Percentiles rank a stretch among this genome's conserved stretches.
Evolutionary conservation across 2,797 vertebrate genomes (phyloP).

Genomic region (Aeoliscus strigatus): DNA sequence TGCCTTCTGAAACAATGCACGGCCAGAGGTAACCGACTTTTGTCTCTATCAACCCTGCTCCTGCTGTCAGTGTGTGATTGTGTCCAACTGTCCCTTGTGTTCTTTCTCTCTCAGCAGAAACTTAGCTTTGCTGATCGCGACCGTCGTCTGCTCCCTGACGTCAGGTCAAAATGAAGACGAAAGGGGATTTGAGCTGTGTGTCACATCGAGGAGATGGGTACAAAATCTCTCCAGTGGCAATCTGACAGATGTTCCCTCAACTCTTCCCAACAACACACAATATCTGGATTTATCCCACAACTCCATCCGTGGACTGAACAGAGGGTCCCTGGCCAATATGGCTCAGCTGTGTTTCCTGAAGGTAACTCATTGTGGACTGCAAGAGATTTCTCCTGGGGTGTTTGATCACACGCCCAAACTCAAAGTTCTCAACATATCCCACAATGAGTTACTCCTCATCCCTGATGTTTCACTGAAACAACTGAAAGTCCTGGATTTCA

Average conservation of each 20-base stretch:
- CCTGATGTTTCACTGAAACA: constrained; percentile 47
- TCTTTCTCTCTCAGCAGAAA: constrained; percentile 20
- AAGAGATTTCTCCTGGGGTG: constrained; percentile 36
- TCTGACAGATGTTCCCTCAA: constrained; percentile 38
- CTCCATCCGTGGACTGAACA: constrained; percentile 38
- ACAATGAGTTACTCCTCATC: constrained; percentile 48
- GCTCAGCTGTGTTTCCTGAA: constrained; percentile 58
- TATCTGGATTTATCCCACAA: constrained; percentile 65
- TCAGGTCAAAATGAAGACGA: neutral
- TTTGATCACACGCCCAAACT: constrained; percentile 48
- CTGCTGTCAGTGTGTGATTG: no score
- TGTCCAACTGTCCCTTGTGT: no score
- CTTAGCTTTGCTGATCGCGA: constrained; percentile 5
- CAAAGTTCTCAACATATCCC: constrained; percentile 60
- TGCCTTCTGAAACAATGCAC: no score
- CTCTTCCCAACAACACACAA: constrained; percentile 40
- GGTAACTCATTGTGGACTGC: constrained; percentile 51
- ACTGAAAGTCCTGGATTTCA: constrained; percentile 55
- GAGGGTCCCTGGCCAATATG: constrained; percentile 28
- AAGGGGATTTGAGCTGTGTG: constrained; percentile 34
- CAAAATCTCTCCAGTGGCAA: constrained; percentile 48
- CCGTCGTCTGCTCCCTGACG: neutral
- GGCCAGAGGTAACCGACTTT: no score
- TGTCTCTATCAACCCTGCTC: no score
- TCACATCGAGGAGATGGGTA: constrained; percentile 20